Percentiles rank a stretch among this genome's conserved stretches.
phyloP scores from a whole-genome alignment of 2,888 invertebrate species.

The Sicus ferrugineus region DNA sequence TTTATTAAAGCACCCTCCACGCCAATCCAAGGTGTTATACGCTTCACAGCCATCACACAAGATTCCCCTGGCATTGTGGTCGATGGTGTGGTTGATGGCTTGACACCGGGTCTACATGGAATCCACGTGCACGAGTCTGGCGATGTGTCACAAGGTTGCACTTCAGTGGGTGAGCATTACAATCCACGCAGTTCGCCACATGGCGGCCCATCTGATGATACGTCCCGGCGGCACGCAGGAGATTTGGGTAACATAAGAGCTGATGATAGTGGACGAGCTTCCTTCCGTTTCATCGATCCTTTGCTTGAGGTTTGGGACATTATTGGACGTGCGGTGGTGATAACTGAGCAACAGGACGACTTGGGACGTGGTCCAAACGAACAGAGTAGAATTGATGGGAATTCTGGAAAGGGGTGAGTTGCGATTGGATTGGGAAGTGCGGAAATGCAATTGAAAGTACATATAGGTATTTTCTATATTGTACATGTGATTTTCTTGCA shows the following conservation, averaged over 20 bases:
- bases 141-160: slow-evolving; percentile 71
- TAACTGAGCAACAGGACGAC: slow-evolving; percentile 72
- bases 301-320: slow-evolving; percentile 75
- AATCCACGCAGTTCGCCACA: slow-evolving; percentile 68
- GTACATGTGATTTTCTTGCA: slow-evolving; percentile 53
- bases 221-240: slow-evolving; percentile 69
- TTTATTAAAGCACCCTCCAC: slow-evolving; percentile 47
- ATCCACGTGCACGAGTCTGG: slow-evolving; percentile 75
- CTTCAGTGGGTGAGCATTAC: slow-evolving; percentile 71
- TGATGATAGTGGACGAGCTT: slow-evolving; percentile 71
- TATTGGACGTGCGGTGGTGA: slow-evolving; percentile 80
- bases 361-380: slow-evolving; percentile 67
- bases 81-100: slow-evolving; percentile 86
- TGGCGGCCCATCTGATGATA: slow-evolving; percentile 65
- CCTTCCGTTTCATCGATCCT: slow-evolving; percentile 71
- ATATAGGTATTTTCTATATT: too few species aligned
- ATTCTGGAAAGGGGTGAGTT: slow-evolving; percentile 70
- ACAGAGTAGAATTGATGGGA: slow-evolving; percentile 70
- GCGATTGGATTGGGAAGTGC: neutral
- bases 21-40: slow-evolving; percentile 75
- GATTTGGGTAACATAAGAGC: slow-evolving; percentile 73
- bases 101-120: slow-evolving; percentile 69
- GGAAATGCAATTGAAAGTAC: neutral
- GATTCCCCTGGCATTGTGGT: slow-evolving; percentile 70
- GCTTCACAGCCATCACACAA: slow-evolving; percentile 69